Base-by-base conservation (phyloP, 2,888 invertebrate species). In the Aleiodes leptofemur region DNA sequence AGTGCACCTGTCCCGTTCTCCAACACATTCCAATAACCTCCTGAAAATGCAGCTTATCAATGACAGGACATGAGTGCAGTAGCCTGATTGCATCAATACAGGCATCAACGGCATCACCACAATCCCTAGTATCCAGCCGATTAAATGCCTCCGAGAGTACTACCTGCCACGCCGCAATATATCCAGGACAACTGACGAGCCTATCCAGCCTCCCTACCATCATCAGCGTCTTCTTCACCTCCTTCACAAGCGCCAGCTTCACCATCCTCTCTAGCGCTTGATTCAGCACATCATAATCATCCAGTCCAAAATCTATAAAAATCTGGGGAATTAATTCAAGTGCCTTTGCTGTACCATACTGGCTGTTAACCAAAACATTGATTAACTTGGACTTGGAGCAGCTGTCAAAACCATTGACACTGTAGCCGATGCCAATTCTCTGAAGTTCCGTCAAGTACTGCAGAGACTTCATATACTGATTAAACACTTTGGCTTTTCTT, bases 381-480 rank as follows among this genome's bases (percentile, higher is more conserved):
- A 84, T 82, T 4, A 88, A 78, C 76, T 86, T 84, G 3, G 76
- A 68, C 75, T 87, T 88, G 3, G 83, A 80, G 73, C 82, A 82
- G 9, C 23, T 75, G 57, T 87, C 84, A 74, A 90, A 90, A 66
- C 85, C 82, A 11, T 72, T 78, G 38, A 85, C 75, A n/a, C 81
- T 87, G 73, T 88, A 89, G 29, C 81, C 81, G 50, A 90, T 78
- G 38, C 90, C 90, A 23, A 88, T 81, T 43, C 81, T 83, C 79
- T 90, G 88, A 48, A 90, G 76, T 81, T 87, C 87, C 34, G 83
- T 82, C 16, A 89, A 76, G 74, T 90, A 89, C 71, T 84, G 82
- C 73, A 90, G 80, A 48, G 83, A 80, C 75, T 85, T 85, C 81
- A 87, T 85, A 51, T 86, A 83, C 48, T 83, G 78, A 66, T 90